Evolutionary conservation across 2,888 invertebrate genomes (phyloP).

Genomic region (Embidobia sp.): DNA sequence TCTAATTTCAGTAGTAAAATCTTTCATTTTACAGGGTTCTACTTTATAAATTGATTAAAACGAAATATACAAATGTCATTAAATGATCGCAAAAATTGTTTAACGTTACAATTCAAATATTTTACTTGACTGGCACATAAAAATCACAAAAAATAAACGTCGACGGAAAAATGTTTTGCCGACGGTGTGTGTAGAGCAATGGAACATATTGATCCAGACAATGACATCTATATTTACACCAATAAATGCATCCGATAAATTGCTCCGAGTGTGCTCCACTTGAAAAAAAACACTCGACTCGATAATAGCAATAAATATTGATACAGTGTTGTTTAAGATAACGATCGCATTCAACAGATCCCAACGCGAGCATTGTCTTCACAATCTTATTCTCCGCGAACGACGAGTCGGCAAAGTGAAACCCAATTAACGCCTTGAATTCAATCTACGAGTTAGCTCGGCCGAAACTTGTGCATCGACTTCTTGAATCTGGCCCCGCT

Average conservation of each 20-base stretch:
- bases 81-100: too few species aligned
- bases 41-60: too few species aligned
- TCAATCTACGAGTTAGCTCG: slow-evolving; percentile 67
- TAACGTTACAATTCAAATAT: too few species aligned
- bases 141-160: too few species aligned
- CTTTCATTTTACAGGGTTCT: too few species aligned
- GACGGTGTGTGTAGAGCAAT: not conserved
- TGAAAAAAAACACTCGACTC: too few species aligned
- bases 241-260: slow-evolving; percentile 19
- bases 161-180: too few species aligned
- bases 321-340: slow-evolving; percentile 33
- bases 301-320: slow-evolving; percentile 30
- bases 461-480: slow-evolving; percentile 54
- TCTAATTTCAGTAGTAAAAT: too few species aligned
- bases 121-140: too few species aligned
- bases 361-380: slow-evolving; percentile 24
- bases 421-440: slow-evolving; percentile 68
- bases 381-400: slow-evolving; percentile 28
- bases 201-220: not conserved
- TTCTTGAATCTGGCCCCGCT: slow-evolving; percentile 39
- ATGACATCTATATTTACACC: slow-evolving; percentile 19
- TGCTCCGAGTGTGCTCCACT: not conserved
- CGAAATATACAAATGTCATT: too few species aligned
- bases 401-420: slow-evolving; percentile 64
- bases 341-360: slow-evolving; percentile 58